phyloP scores from a whole-genome alignment of 2,113 vertebrate genomes.

The Nothocercus julius region DNA sequence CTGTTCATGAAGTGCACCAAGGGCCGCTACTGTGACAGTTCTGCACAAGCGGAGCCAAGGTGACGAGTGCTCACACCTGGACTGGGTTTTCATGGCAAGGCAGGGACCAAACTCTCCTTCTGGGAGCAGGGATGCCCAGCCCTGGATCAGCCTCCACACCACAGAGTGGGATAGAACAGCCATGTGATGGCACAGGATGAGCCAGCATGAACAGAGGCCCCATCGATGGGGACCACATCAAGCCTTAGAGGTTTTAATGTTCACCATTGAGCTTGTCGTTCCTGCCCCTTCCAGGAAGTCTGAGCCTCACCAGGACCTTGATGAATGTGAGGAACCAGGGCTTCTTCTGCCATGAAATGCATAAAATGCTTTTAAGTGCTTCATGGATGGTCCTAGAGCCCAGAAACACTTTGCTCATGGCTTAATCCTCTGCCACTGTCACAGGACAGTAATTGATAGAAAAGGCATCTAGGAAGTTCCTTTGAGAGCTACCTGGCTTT shows the following conservation, averaged over 20 bases:
- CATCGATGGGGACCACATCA: neutral
- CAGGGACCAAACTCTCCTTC: neutral
- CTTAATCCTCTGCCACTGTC: neutral
- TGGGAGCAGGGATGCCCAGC: too few relatives aligned
- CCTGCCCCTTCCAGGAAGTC: neutral
- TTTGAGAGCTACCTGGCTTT: neutral
- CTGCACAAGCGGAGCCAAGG: neutral
- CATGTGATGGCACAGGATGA: neutral
- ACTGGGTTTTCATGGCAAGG: neutral
- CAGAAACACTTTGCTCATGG: neutral
- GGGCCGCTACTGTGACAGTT: neutral
- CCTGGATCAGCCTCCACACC: neutral
- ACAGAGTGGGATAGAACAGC: neutral
- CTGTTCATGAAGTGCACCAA: fast-evolving
- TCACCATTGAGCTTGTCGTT: neutral
- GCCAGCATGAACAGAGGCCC: neutral
- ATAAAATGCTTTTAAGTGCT: neutral
- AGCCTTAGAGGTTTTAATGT: neutral
- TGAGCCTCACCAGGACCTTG: neutral
- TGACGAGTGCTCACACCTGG: neutral
- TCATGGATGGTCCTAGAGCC: neutral
- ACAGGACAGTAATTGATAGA: neutral
- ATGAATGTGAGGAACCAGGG: neutral
- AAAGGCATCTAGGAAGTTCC: neutral
- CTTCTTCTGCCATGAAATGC: neutral